Evolutionary conservation across 2,797 vertebrate species (phyloP).

Genomic region (Enteromius paludinosus): DNA sequence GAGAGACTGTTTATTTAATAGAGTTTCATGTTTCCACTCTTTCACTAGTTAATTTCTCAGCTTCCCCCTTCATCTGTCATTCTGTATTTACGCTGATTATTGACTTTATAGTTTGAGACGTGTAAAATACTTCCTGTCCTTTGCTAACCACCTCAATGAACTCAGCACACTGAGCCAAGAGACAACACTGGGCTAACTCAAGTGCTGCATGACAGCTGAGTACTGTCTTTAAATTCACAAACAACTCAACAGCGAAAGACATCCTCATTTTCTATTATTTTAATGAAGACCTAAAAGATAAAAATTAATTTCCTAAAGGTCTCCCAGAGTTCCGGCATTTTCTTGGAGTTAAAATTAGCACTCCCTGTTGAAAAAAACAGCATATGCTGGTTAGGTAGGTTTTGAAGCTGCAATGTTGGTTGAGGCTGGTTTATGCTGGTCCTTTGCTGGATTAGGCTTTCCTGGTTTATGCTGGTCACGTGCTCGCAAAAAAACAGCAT

Average conservation of each 20-base stretch:
- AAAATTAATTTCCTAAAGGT: background rate
- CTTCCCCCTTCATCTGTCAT: conserved; percentile 1
- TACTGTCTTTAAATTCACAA: background rate
- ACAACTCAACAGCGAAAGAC: background rate
- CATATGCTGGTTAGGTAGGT: no score
- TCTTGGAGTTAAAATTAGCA: background rate
- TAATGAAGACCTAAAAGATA: background rate
- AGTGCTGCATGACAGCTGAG: background rate
- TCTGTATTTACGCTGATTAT: background rate
- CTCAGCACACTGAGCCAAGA: background rate
- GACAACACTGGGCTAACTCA: background rate
- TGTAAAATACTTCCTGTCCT: conserved; percentile 21
- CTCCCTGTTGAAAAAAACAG: no score
- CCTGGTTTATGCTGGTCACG: no score
- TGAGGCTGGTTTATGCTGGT: no score
- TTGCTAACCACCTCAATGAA: conserved; percentile 1
- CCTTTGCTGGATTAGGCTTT: no score
- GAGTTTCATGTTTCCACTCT: conserved; percentile 4
- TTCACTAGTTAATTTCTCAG: background rate
- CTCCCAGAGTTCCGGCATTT: background rate
- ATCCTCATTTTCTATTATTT: background rate
- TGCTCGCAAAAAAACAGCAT: no score
- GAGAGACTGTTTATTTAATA: conserved; percentile 13
- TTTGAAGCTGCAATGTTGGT: no score
- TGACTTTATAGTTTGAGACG: conserved; percentile 11